Conservation (phyloP, 2,888 invertebrate species). For the Augochlorella aurata region DNA sequence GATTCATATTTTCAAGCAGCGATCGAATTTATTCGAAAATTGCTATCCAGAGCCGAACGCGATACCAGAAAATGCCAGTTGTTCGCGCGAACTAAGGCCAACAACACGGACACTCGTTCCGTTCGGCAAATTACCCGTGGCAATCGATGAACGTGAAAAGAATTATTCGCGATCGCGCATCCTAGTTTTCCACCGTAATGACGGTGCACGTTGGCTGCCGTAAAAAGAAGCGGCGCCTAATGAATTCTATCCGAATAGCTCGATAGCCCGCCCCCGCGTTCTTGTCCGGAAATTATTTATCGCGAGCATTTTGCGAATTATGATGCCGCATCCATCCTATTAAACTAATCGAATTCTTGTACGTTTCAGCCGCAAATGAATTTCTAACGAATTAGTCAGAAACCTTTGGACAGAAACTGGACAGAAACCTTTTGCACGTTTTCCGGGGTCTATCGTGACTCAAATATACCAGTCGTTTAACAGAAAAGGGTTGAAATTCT, state of each 20-base stretch:
- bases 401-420: no score
- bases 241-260: constrained; percentile 24
- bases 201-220: constrained; percentile 4
- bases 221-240: constrained; percentile 11
- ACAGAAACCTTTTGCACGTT: no score
- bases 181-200: constrained; percentile 26
- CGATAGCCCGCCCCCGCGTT: not conserved
- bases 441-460: no score
- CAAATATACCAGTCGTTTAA: no score
- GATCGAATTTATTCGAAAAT: constrained; percentile 30
- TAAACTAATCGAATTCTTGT: no score
- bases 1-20: not conserved
- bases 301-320: not conserved
- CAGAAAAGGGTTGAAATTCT: no score
- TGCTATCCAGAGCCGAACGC: constrained; percentile 12
- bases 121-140: constrained; percentile 51
- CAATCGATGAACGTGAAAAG: constrained; percentile 58
- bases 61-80: constrained; percentile 32
- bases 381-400: no score
- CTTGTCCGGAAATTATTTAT: not conserved
- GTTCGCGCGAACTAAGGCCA: not conserved
- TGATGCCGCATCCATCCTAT: not conserved
- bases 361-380: no score
- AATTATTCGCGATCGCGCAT: constrained; percentile 44
- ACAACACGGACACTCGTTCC: constrained; percentile 22